phyloP scores from a whole-genome alignment of 2,797 vertebrate species.

The Halcyon smyrnensis region DNA sequence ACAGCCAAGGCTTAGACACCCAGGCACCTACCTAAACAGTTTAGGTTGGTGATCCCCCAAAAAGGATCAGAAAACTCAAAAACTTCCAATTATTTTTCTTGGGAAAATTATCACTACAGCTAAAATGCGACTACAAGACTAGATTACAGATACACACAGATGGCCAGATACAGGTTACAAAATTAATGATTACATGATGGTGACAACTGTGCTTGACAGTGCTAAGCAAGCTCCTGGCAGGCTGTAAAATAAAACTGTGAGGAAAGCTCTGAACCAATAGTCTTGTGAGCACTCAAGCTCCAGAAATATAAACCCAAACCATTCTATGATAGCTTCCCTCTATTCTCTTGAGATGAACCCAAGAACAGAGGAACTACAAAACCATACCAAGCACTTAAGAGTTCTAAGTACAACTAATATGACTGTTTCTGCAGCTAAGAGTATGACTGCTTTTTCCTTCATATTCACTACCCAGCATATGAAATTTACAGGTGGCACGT shows the following conservation, averaged over 20 bases:
- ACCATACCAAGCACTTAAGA: not conserved
- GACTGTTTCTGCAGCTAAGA: not conserved
- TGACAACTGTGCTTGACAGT: not conserved
- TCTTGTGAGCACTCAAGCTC: not conserved
- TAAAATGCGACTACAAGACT: not conserved
- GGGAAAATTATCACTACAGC: not conserved
- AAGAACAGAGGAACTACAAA: not conserved
- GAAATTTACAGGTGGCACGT: constrained; percentile 23
- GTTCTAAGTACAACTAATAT: not conserved
- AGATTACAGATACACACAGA: not conserved
- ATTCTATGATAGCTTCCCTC: not conserved
- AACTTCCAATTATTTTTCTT: not conserved
- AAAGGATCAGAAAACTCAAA: not conserved
- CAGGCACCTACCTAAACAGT: not conserved
- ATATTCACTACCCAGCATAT: not conserved
- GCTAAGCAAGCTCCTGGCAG: not conserved
- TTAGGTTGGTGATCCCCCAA: not conserved
- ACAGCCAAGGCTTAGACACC: not conserved
- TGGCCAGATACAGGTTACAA: not conserved
- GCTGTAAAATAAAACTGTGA: not conserved
- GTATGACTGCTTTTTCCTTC: not conserved
- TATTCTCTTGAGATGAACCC: not conserved
- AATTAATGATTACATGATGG: not conserved
- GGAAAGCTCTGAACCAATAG: not conserved
- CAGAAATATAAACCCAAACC: not conserved